These are phyloP conservation scores for Coluber constrictor DNA, from an alignment of 2,797 vertebrate genomes.

Conservation along the genomic window DNA sequence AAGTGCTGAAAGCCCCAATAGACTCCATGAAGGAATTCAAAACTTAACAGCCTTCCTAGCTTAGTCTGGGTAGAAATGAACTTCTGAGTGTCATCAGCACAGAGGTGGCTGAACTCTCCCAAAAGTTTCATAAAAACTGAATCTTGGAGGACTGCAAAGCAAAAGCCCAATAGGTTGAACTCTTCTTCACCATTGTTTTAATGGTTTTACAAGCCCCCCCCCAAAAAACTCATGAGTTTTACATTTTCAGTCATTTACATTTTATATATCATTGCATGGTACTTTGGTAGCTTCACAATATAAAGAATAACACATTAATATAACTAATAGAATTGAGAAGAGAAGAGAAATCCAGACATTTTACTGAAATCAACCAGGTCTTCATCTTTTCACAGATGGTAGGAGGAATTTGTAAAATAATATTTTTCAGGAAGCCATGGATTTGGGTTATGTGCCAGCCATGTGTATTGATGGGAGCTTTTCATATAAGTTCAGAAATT, in stretches of 20 bases:
- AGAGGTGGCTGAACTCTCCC: neutral
- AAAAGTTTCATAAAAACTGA: neutral
- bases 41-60: neutral
- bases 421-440: neutral
- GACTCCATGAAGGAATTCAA: neutral
- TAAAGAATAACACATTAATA: neutral
- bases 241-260: neutral
- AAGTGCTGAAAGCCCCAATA: neutral
- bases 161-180: neutral
- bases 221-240: neutral
- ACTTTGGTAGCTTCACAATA: neutral
- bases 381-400: neutral
- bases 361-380: neutral
- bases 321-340: neutral
- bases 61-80: neutral
- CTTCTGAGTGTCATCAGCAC: neutral
- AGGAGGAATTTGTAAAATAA: neutral
- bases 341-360: neutral
- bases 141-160: neutral
- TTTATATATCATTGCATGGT: neutral
- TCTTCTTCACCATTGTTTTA: neutral
- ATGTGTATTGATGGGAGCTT: neutral
- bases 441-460: neutral
- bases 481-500: neutral
- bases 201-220: neutral